A percentile compares a stretch with the other conserved stretches of the same genome.
Conservation (phyloP, 2,113 vertebrate species). For the Agelaius tricolor region DNA sequence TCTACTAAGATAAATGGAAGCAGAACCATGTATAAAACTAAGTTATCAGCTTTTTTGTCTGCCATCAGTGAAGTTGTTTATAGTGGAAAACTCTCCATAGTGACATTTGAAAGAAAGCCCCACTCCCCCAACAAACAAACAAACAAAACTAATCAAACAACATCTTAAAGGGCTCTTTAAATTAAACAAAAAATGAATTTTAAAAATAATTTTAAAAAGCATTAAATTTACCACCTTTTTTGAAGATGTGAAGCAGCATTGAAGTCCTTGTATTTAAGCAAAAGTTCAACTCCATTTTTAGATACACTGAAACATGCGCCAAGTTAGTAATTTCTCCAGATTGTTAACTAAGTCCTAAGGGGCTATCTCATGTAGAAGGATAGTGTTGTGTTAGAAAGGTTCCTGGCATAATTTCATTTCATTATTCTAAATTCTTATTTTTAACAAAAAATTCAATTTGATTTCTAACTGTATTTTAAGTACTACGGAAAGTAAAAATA, state of each 20-base stretch:
- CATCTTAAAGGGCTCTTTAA: background rate
- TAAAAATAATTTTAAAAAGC: background rate
- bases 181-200: background rate
- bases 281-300: background rate
- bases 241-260: background rate
- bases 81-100: background rate
- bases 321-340: background rate
- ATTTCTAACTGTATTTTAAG: background rate
- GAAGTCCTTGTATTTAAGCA: background rate
- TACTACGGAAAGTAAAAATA: background rate
- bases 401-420: background rate
- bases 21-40: background rate
- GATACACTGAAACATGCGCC: background rate
- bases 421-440: background rate
- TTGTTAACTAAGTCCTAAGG: background rate
- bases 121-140: fast-evolving
- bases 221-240: background rate
- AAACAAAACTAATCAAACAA: background rate
- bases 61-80: background rate
- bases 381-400: background rate
- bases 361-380: background rate
- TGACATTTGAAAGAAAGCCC: background rate
- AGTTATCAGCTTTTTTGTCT: background rate
- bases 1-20: background rate
- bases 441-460: background rate